Conservation (phyloP, 2,797 vertebrate species). For the Salmo trutta region DNA sequence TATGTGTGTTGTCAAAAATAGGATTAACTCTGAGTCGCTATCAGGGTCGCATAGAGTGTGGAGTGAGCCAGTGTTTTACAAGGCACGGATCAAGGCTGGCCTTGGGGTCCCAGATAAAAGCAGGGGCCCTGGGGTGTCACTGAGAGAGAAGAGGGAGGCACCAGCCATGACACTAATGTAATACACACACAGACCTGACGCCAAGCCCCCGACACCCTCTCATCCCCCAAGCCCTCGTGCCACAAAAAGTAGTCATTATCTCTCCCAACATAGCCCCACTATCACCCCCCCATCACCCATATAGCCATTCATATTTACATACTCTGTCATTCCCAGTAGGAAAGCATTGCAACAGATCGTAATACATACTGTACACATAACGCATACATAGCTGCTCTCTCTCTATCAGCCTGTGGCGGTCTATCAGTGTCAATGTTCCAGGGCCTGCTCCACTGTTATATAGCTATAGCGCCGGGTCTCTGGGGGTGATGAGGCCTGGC, state of each 20-base stretch:
- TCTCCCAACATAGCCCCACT: constrained; percentile 3
- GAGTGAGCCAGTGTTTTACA: constrained; percentile 28
- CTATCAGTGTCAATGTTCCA: background rate
- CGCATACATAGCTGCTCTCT: background rate
- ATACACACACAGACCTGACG: background rate
- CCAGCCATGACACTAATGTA: background rate
- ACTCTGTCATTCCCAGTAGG: background rate
- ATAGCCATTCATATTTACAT: background rate
- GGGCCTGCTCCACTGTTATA: background rate
- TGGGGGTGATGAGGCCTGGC: background rate
- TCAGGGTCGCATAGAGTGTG: constrained; percentile 32
- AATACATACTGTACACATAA: background rate
- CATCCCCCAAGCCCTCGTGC: background rate
- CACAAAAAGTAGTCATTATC: constrained; percentile 12
- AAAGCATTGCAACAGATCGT: background rate
- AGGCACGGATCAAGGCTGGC: constrained; percentile 44
- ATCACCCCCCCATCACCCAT: background rate
- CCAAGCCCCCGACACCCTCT: background rate
- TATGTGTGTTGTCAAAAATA: constrained; percentile 42
- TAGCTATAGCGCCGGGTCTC: background rate
- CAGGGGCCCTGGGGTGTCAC: background rate
- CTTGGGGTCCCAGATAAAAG: constrained; percentile 13
- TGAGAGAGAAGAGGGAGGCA: background rate
- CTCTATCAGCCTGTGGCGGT: background rate
- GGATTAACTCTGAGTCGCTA: constrained; percentile 37